These are phyloP conservation scores for Tethea ocularis DNA, from an alignment of 2,888 invertebrate genomes.

Conservation along the genomic window DNA sequence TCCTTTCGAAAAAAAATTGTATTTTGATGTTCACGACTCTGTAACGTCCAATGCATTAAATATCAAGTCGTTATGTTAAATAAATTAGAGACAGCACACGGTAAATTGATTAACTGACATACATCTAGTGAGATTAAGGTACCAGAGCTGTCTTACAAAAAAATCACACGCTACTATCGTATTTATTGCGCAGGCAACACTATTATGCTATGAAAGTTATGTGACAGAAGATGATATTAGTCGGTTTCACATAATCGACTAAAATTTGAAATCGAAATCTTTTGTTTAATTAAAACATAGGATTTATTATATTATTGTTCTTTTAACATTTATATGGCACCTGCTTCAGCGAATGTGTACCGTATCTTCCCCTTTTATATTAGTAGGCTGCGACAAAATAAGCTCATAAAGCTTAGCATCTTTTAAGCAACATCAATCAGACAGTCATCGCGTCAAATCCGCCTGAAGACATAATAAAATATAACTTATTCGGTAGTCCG, in stretches of 20 bases:
- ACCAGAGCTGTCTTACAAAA: slow-evolving; percentile 17
- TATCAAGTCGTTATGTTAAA: slow-evolving; percentile 61
- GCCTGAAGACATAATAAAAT: slow-evolving; percentile 75
- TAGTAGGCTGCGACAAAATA: slow-evolving; percentile 14
- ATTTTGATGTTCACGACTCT: slow-evolving; percentile 72
- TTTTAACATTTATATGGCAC: too few species aligned
- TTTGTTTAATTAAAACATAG: too few species aligned
- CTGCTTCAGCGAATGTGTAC: too few species aligned
- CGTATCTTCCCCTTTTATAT: too few species aligned
- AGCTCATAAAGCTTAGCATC: slow-evolving; percentile 27
- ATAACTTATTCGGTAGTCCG: slow-evolving; percentile 76
- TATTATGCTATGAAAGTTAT: slow-evolving; percentile 1
- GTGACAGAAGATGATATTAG: slow-evolving; percentile 10
- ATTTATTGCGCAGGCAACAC: not conserved
- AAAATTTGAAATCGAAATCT: not conserved
- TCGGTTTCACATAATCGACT: not conserved
- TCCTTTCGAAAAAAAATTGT: slow-evolving; percentile 62
- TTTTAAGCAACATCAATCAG: slow-evolving; percentile 67
- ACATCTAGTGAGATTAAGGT: slow-evolving; percentile 32
- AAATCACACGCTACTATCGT: slow-evolving; percentile 11
- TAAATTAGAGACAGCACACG: slow-evolving; percentile 56
- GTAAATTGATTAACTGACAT: slow-evolving; percentile 58
- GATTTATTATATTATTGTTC: too few species aligned
- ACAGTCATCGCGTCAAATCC: slow-evolving; percentile 67
- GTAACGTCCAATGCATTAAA: slow-evolving; percentile 67